Base-by-base conservation (phyloP, 1,140 invertebrate genomes). In the Hydropsyche tenuis region DNA sequence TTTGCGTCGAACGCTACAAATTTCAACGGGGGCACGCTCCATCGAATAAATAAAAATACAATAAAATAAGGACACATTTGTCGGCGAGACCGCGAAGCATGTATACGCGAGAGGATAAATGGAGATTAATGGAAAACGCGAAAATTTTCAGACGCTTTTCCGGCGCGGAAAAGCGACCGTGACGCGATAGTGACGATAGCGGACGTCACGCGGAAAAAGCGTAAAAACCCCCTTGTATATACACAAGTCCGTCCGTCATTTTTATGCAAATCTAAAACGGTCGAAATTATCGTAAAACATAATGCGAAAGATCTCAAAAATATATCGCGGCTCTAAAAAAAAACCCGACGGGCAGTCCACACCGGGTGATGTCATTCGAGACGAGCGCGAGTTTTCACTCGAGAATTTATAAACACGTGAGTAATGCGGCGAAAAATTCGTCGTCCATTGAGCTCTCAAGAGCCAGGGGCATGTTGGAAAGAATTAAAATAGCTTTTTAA, bases 401-500 rank as follows among this genome's bases (percentile, higher is more conserved):
- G 30, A 37, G 30, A 9, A 60, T 23, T 22, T 12, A 60, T 60
- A 60, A 60, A 60, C 7, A 14, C 11, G 56, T 60, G 63, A 65
- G 63, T 65, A 65, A 45, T 43, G 30, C n/a, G 23, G 42, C n/a
- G 14, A 65, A 65, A 63, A 65, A 42, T 65, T 18, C 30, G 11
- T 4, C 63, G 56, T 27, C 9, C 56, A 27, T 60, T 60, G 23
- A 60, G 23, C 20, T 37, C 30, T 22, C 12, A 23, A 25, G 56
- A 27, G 23, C 56, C 11, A 11, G 51, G 16, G n/a, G 3, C 18
- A 53, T n/a, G 20, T 60, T 14, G 23, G 12, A 27, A 23, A 37
- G 16, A 22, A 68, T 68, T 14, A 48, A 68, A 68, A 68, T 48
- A 68, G 45, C 65, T 46, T 68, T 25, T 48, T 68, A 23, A 42